Conservation (phyloP, 2,797 vertebrate species). For the Xiphorhynchus erythropygius region DNA sequence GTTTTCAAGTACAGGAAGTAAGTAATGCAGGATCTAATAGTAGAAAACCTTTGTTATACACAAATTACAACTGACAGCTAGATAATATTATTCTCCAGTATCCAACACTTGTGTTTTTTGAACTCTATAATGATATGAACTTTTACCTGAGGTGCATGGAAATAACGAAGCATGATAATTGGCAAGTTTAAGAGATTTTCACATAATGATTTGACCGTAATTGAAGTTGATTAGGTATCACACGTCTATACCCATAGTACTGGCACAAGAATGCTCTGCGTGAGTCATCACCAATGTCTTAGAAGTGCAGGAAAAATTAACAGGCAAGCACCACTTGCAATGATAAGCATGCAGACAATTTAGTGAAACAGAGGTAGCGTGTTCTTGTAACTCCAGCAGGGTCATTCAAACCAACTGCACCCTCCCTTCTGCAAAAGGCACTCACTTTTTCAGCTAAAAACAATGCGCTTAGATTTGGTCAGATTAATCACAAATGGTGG, state of each 20-base stretch:
- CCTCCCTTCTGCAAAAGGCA: conserved; percentile 80
- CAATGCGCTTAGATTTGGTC: conserved; percentile 53
- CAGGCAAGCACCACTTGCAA: conserved; percentile 76
- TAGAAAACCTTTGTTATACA: conserved; percentile 70
- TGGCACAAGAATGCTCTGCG: conserved; percentile 59
- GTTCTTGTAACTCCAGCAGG: conserved; percentile 74
- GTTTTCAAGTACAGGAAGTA: conserved; percentile 77
- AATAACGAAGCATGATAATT: conserved; percentile 39
- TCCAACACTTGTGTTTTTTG: conserved; percentile 38
- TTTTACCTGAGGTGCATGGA: conserved; percentile 80
- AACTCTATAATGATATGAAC: conserved; percentile 48
- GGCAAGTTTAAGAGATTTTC: conserved; percentile 43
- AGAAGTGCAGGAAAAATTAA: conserved; percentile 51
- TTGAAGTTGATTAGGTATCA: conserved; percentile 38
- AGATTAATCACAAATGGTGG: conserved; percentile 38
- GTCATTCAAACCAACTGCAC: conserved; percentile 68
- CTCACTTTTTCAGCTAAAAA: conserved; percentile 77
- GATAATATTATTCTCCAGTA: conserved; percentile 44
- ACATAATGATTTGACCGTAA: conserved; percentile 48
- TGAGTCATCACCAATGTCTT: conserved; percentile 56
- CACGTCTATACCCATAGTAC: conserved; percentile 42
- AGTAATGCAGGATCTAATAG: conserved; percentile 68
- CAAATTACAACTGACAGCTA: conserved; percentile 61
- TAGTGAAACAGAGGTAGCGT: conserved; percentile 79
- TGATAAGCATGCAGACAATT: conserved; percentile 73